Base-by-base conservation (phyloP, 2,888 invertebrate genomes). In the Ormyrus labotus region DNA sequence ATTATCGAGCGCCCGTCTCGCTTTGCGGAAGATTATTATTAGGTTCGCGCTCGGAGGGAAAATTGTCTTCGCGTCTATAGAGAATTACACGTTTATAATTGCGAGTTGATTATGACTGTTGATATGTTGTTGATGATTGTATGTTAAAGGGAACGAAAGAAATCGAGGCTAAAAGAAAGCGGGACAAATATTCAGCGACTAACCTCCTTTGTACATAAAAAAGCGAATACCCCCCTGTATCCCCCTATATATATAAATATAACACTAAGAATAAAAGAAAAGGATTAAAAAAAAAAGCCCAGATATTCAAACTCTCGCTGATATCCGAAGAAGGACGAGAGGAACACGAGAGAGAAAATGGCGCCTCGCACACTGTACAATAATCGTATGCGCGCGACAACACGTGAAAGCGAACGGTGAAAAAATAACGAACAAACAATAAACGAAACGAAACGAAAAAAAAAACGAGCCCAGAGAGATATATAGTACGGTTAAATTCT, bases 281-380 rank as follows among this genome's bases (percentile, higher is more conserved):
- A 47, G n/a, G 53, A 64, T 50, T n/a, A 53, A 68, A 70, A 34
- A 57, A 58, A 10, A 13, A 58, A 58, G 2, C 19, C 19, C 58
- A 19, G 60, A 60, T 13, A 65, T 8, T 48, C 13, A 34, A 48
- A 45, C 9, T 64, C 64, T 7, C 48, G 19, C 34, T 34, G 34
- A 68, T 57, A 65, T 67, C 51, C 60, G 61, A 61, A 61, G 64
- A 65, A 51, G 57, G 10, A 58, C 5, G n/a, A 72, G 51, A 45
- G 53, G 63, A 57, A 64, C 13, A 55, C 9, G 34, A 71, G 47
- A 8, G 50, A 73, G 48, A 63, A 10, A 60, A 74, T 78, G 9
- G 83, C 85, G 85, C 85, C 78, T 85, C 84, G 85, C 86, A 87
- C 84, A 84, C 77, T 87, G 87, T 87, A 87, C 86, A 87, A 87